Evolutionary conservation across 1,140 invertebrate species (phyloP).

Genomic region (Drosophila navojoa): DNA sequence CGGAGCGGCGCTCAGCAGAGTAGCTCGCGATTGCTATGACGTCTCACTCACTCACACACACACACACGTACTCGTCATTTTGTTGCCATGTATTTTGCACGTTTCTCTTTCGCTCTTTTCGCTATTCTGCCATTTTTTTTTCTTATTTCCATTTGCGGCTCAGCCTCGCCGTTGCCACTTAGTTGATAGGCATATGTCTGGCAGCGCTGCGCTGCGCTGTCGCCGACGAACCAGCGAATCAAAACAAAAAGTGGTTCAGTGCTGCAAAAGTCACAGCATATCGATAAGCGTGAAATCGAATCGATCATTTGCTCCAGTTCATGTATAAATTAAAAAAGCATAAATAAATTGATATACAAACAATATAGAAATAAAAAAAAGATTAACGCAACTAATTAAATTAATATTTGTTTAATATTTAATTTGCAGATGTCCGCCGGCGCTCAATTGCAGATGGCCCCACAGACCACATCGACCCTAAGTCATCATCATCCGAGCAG

Average conservation of each 20-base stretch:
- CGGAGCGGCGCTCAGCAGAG: conserved; percentile 40
- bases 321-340: background rate
- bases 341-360: background rate
- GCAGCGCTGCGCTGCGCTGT: conserved; percentile 29
- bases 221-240: conserved; percentile 61
- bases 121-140: conserved; percentile 36
- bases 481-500: conserved; percentile 87
- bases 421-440: conserved; percentile 95
- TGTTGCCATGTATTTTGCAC: conserved; percentile 54
- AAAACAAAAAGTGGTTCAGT: conserved; percentile 69
- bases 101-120: conserved; percentile 44
- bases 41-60: conserved; percentile 45
- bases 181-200: conserved; percentile 47
- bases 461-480: conserved; percentile 93
- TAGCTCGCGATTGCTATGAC: conserved; percentile 42
- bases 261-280: conserved; percentile 40
- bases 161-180: conserved; percentile 61
- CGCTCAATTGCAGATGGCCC: conserved; percentile 97
- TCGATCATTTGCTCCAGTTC: conserved; percentile 17
- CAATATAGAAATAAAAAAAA: background rate
- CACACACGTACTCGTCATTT: conserved; percentile 17
- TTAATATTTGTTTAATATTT: background rate
- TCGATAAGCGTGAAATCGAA: conserved; percentile 13
- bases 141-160: conserved; percentile 34
- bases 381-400: background rate